Base-by-base conservation (phyloP, 2,113 vertebrate species). In the Osmerus eperlanus region DNA sequence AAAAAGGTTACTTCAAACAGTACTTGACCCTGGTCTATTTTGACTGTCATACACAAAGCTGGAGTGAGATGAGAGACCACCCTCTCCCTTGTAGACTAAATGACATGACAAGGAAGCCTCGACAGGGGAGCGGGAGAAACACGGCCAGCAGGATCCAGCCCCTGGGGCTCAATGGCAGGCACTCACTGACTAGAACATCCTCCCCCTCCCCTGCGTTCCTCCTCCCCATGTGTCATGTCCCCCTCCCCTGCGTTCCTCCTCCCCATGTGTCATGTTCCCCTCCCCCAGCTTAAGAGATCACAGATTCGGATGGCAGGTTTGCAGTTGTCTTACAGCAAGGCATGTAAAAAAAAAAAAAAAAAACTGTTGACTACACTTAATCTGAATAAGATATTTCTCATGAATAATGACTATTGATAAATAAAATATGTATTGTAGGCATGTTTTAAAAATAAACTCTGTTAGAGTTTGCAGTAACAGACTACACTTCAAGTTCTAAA, bases 71-170 rank as follows among this genome's bases (percentile, higher is more conserved):
- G 61, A 63, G 28, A 63, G 61, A 28, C 6, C 25, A 63, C 14
- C 61, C 61, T 29, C 28, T 7, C 28, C 41, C 41, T 15, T 15
- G 23, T 63, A 16, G 28, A 64, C 62, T 19, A 32, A 29, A 36
- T 13, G 23, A 73, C 19, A 63, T 59, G 53, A 62, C 13, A 19
- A 18, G 66, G 67, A 77, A 67, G 55, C 36, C 47, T 52, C 59
- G 36, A 21, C 58, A 70, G 63, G 67, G 52, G 73, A 62, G 18
- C 52, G 13, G 52, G 19, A 21, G 25, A 51, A 64, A 70, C 59
- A 53, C n/a, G 1, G 8, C 54, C 25, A 53, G 41, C 23, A 62
- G n/a, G 25, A 41, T 53, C 55, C 62, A 59, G 25, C 58, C 62
- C 54, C 54, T 71, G 63, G 68, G 70, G n/a, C 41, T 47, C 41